Evolutionary conservation across 2,797 vertebrate genomes (phyloP), one percentile per base, ranked within the genome.

Genomic region (Peromyscus nudipes): DNA sequence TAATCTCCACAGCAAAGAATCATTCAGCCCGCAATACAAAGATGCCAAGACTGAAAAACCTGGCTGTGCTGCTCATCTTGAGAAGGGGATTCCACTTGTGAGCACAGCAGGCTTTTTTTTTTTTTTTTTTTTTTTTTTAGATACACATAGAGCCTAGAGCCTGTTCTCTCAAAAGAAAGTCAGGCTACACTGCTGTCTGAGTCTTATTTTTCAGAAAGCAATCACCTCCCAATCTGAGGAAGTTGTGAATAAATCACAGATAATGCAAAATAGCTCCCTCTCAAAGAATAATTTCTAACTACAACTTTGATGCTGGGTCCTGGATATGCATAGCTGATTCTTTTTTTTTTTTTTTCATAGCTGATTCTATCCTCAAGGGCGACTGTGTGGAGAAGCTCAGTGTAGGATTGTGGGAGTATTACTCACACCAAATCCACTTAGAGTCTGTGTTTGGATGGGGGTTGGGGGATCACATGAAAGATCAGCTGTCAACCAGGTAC

Each of bases 251-350:
- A 46, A 89, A n/a, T 29, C 75, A 29, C 8, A 67, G 82, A 67
- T 57, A 94, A 96, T 31, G 4, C 7, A 83, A 80, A 96, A 62
- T n/a, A 96, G 73, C 29, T 65, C 60, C 0, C 1, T 96, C 90
- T 49, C n/a, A 86, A 95, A 86, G 87, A 92, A 17, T 77, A 4
- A 76, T 0, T 95, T 46, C 79, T 91, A 96, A 71, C 25, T 65
- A 55, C 4, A 80, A 25, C 95, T 94, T 96, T 94, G 94, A 92
- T 80, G 62, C 43, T 94, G 5, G 16, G 29, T 37, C 55, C 40
- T 43, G 62, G 86, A 67, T 89, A 31, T 46, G 7, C n/a, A 12
- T 96, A 86, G n/a, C 4, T 37, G 19, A 85, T 73, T 49, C 6
- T 29, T 43, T 43, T 43, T 43, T 43, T 43, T 4, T 43, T 43